Evolutionary conservation across 2,888 invertebrate species (phyloP).

Genomic region (Perizoma flavofasciatum): DNA sequence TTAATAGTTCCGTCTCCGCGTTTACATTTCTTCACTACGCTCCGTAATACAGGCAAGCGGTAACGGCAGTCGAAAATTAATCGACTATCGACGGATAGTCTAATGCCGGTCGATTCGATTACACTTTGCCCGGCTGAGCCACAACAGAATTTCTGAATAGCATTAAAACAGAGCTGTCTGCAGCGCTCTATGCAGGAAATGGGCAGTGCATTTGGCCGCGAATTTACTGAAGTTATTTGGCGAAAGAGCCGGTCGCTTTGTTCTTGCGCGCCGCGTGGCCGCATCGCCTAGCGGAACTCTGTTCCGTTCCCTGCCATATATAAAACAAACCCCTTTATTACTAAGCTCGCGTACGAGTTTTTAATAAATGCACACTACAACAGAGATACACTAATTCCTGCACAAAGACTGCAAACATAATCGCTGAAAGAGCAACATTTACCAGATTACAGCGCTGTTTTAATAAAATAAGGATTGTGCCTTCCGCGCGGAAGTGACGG

Average conservation of each 20-base stretch:
- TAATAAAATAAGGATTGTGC: constrained; percentile 56
- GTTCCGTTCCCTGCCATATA: constrained; percentile 64
- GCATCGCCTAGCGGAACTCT: constrained; percentile 53
- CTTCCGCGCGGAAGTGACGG: constrained; percentile 57
- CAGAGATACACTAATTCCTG: constrained; percentile 37
- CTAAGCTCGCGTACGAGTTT: constrained; percentile 54
- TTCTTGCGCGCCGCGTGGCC: constrained; percentile 50
- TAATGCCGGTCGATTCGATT: constrained; percentile 44
- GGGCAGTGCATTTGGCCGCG: constrained; percentile 64
- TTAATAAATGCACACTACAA: constrained; percentile 57
- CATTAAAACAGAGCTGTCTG: constrained; percentile 48
- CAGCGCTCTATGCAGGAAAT: constrained; percentile 52
- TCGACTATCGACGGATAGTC: constrained; percentile 42
- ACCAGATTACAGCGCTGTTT: constrained; percentile 49
- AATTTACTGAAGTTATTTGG: constrained; percentile 64
- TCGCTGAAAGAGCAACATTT: constrained; percentile 38
- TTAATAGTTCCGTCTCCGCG: constrained; percentile 44
- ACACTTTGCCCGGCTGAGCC: constrained; percentile 45
- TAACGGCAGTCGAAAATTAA: constrained; percentile 38
- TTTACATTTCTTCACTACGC: constrained; percentile 43
- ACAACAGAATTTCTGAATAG: constrained; percentile 46
- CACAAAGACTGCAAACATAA: constrained; percentile 35
- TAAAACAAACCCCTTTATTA: constrained; percentile 63
- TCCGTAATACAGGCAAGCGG: constrained; percentile 34
- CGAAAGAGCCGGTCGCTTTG: constrained; percentile 48